phyloP scores from a whole-genome alignment of 2,113 vertebrate genomes.

The Coturnix japonica region DNA sequence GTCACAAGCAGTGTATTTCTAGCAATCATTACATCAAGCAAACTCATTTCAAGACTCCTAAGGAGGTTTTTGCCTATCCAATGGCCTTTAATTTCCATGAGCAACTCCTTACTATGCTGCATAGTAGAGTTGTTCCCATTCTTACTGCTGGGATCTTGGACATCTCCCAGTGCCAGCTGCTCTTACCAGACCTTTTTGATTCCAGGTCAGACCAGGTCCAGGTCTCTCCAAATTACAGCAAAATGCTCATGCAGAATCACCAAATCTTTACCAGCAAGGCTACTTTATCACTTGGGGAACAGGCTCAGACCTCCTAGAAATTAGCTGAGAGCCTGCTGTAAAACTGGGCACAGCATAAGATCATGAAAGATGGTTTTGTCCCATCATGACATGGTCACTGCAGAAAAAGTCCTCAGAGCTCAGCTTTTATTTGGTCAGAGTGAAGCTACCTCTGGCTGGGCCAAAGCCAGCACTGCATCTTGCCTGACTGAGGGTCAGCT shows the following conservation, averaged over 20 bases:
- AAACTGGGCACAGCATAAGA: background rate
- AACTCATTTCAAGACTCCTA: background rate
- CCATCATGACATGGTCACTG: background rate
- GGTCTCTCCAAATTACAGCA: background rate
- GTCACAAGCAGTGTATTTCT: background rate
- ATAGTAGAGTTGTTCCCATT: background rate
- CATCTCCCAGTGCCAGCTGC: background rate
- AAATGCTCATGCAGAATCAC: accelerated
- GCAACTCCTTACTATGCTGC: background rate
- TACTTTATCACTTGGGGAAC: background rate
- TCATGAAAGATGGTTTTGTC: background rate
- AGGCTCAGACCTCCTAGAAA: background rate
- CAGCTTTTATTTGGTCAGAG: background rate
- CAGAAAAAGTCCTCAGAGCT: background rate
- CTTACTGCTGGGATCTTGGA: background rate
- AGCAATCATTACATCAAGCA: background rate
- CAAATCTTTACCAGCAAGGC: background rate
- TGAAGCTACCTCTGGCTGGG: background rate
- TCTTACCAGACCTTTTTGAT: background rate
- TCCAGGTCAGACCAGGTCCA: background rate
- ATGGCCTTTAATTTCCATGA: background rate
- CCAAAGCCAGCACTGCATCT: background rate
- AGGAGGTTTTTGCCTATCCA: background rate
- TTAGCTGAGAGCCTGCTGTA: background rate
- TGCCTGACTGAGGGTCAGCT: background rate